These are phyloP conservation scores for Stigmatopora argus DNA, from an alignment of 2,113 vertebrate genomes.

Conservation along the genomic window DNA sequence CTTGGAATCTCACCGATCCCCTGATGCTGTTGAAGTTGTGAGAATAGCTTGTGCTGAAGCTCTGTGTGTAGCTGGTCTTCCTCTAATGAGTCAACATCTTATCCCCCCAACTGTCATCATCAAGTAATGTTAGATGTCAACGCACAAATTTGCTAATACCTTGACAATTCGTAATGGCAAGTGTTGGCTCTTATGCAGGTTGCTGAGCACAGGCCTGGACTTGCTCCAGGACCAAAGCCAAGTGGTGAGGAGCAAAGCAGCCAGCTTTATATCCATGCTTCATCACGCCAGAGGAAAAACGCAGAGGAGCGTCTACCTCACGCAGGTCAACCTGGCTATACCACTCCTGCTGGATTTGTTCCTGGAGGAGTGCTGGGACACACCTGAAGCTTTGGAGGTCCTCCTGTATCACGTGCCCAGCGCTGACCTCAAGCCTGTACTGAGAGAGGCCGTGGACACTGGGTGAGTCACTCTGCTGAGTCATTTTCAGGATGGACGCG, in stretches of 20 bases:
- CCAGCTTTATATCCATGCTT: conserved; percentile 68
- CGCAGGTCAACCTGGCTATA: conserved; percentile 75
- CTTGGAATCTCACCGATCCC: conserved; percentile 63
- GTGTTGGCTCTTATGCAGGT: conserved; percentile 48
- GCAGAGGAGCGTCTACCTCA: conserved; percentile 22
- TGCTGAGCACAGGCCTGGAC: conserved; percentile 69
- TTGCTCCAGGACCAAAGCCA: conserved; percentile 82
- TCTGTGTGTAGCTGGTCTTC: conserved; percentile 58
- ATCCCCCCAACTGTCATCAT: conserved; percentile 39
- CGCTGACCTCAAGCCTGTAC: conserved; percentile 57
- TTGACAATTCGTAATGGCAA: background rate
- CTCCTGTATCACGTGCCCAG: conserved; percentile 73
- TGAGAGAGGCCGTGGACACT: conserved; percentile 56
- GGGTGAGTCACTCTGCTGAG: conserved; percentile 55
- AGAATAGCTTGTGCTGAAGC: conserved; percentile 73
- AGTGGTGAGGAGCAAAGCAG: conserved; percentile 68
- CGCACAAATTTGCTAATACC: too few species aligned
- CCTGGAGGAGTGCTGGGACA: conserved; percentile 61
- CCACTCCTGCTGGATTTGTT: conserved; percentile 71
- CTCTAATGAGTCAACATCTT: conserved; percentile 38
- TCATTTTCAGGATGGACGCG: background rate
- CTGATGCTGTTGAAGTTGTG: conserved; percentile 61
- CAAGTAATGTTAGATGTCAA: conserved; percentile 60
- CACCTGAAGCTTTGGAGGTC: conserved; percentile 58
- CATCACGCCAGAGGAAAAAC: conserved; percentile 12